phyloP scores from a whole-genome alignment of 2,888 invertebrate genomes.

The Cyclophora punctaria region DNA sequence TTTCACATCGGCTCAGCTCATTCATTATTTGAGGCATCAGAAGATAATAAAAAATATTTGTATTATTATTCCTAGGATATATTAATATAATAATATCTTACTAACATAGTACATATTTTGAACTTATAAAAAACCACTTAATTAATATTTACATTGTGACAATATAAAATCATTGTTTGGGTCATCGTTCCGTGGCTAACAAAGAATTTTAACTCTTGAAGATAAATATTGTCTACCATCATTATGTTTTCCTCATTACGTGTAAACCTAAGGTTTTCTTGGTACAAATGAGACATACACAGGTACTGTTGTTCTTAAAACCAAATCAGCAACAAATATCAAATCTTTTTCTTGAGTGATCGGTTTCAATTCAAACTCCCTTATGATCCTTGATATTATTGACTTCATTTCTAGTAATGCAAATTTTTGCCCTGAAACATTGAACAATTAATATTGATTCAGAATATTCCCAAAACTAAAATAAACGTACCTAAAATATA shows the following conservation, averaged over 20 bases:
- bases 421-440: conserved; percentile 71
- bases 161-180: too few species aligned
- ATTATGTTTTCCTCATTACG: neutral
- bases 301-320: conserved; percentile 45
- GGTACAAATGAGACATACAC: conserved; percentile 42
- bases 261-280: conserved; percentile 11
- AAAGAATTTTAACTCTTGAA: too few species aligned
- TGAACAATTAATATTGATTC: too few species aligned
- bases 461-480: neutral
- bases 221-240: neutral
- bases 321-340: conserved; percentile 38
- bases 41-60: too few species aligned
- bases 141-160: too few species aligned
- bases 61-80: too few species aligned
- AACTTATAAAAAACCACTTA: too few species aligned
- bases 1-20: too few species aligned
- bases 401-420: conserved; percentile 76
- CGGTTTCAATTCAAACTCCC: conserved; percentile 57
- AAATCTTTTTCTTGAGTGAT: conserved; percentile 57
- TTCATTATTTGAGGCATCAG: too few species aligned
- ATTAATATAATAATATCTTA: too few species aligned
- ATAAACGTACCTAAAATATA: neutral
- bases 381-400: conserved; percentile 59
- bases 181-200: too few species aligned
- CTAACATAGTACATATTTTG: too few species aligned